phyloP scores from a whole-genome alignment of 2,888 invertebrate species.

The Calliphora vomitoria region DNA sequence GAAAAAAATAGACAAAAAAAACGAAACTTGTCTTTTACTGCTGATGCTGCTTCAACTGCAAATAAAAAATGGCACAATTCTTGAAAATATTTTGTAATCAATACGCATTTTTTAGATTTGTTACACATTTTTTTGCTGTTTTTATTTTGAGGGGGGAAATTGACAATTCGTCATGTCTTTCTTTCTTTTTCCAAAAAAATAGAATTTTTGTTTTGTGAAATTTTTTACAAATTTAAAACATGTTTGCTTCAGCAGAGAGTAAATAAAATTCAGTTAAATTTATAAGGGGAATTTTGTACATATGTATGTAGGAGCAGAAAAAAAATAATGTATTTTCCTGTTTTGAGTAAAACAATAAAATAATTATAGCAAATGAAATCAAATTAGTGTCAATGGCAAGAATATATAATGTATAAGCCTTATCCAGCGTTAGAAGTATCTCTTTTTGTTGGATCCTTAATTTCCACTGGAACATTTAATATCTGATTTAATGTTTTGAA shows the following conservation, averaged over 20 bases:
- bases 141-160: slow-evolving; percentile 2
- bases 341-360: background rate
- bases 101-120: slow-evolving; percentile 41
- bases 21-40: slow-evolving; percentile 44
- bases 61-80: slow-evolving; percentile 30
- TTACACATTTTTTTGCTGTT: slow-evolving; percentile 1
- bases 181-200: background rate
- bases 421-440: too few relatives aligned
- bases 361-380: background rate
- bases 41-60: slow-evolving; percentile 30
- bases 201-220: background rate
- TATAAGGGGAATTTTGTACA: too few relatives aligned
- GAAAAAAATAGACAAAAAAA: background rate
- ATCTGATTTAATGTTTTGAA: too few relatives aligned
- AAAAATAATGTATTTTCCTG: background rate
- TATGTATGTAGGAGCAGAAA: too few relatives aligned
- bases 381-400: background rate
- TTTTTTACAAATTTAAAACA: background rate
- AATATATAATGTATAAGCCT: too few relatives aligned
- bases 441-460: too few relatives aligned
- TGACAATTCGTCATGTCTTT: slow-evolving; percentile 48
- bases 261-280: too few relatives aligned
- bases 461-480: too few relatives aligned
- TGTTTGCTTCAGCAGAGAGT: too few relatives aligned
- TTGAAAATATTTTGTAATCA: slow-evolving; percentile 49